These are phyloP conservation scores for Murina feae DNA, from an alignment of 2,113 vertebrate genomes.

Conservation along the genomic window DNA sequence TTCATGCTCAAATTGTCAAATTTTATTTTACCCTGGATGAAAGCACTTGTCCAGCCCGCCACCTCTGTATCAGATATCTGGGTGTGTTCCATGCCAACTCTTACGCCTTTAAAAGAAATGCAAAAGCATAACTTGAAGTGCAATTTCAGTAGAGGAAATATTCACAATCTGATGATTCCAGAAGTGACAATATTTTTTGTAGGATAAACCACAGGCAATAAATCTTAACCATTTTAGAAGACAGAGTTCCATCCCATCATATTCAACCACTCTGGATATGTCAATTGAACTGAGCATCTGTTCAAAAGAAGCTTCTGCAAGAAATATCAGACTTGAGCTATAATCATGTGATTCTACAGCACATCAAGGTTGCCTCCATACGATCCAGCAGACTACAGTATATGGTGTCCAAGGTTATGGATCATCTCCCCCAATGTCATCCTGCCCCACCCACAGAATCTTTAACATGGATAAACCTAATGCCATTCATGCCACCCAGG, in stretches of 20 bases:
- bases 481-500: neutral
- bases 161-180: neutral
- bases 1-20: neutral
- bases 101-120: neutral
- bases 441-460: neutral
- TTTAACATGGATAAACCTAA: neutral
- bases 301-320: neutral
- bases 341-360: neutral
- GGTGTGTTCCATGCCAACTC: neutral
- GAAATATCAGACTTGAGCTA: neutral
- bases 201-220: neutral
- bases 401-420: neutral
- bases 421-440: neutral
- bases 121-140: neutral
- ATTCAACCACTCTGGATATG: neutral
- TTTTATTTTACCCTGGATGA: conserved; percentile 20
- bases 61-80: neutral
- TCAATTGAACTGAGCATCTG: neutral
- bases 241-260: neutral
- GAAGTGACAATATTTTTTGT: neutral
- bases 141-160: conserved; percentile 18
- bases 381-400: neutral
- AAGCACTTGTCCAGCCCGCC: neutral
- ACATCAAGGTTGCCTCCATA: neutral
- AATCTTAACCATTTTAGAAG: neutral